These are phyloP conservation scores for Drosophila equinoxialis DNA, from an alignment of 1,140 invertebrate genomes.

Conservation along the genomic window DNA sequence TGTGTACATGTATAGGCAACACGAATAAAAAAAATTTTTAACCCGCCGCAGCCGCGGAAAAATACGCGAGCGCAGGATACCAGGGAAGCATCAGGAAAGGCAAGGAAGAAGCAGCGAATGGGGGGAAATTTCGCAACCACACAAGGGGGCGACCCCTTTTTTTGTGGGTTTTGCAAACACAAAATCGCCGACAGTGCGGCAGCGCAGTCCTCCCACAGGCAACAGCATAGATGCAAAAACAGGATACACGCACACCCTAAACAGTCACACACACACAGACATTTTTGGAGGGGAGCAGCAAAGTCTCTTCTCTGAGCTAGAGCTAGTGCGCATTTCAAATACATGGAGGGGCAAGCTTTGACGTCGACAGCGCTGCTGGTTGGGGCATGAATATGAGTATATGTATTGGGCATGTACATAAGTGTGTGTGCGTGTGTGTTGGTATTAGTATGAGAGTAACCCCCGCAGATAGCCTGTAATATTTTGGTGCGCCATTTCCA, in stretches of 20 bases:
- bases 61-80: conserved; percentile 69
- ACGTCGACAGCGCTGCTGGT: conserved; percentile 49
- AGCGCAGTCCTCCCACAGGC: conserved; percentile 44
- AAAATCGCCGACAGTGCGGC: conserved; percentile 64
- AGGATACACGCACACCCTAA: conserved; percentile 33
- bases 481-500: neutral
- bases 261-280: conserved; percentile 15
- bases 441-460: conserved; percentile 31
- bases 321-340: conserved; percentile 82
- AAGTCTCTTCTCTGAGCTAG: conserved; percentile 66
- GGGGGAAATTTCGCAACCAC: conserved; percentile 37
- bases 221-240: conserved; percentile 32
- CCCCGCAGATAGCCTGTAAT: conserved; percentile 23
- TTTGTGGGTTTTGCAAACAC: conserved; percentile 68
- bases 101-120: conserved; percentile 21
- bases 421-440: conserved; percentile 14
- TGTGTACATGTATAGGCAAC: conserved; percentile 50
- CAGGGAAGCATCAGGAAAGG: conserved; percentile 25
- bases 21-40: conserved; percentile 65
- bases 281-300: conserved; percentile 43
- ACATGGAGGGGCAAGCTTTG: conserved; percentile 61
- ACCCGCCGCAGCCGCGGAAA: conserved; percentile 75
- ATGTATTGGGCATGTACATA: neutral
- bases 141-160: conserved; percentile 23
- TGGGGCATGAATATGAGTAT: conserved; percentile 44